Conservation (phyloP, 2,797 vertebrate species). For the Anniella stebbinsi region DNA sequence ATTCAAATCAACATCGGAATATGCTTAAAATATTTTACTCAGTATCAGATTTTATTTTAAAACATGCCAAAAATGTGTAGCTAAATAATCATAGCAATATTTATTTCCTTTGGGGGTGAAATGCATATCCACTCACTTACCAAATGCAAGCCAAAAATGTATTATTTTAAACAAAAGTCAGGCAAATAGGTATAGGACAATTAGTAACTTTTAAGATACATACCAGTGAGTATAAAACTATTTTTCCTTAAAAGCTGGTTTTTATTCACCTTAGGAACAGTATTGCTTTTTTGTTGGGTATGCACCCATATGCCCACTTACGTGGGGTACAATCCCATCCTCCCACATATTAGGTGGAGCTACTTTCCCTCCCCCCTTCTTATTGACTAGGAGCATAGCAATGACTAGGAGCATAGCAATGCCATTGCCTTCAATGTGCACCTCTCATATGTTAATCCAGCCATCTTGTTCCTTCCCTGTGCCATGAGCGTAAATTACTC, state of each 20-base stretch:
- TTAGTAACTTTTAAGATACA: constrained; percentile 46
- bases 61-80: constrained; percentile 84
- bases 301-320: too few relatives aligned
- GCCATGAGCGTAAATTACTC: not conserved
- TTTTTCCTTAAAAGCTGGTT: constrained; percentile 50
- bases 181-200: constrained; percentile 43
- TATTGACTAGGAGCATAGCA: not conserved
- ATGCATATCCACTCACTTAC: constrained; percentile 58
- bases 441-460: not conserved
- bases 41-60: constrained; percentile 80
- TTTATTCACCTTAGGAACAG: constrained; percentile 50
- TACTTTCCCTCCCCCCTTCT: not conserved
- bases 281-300: constrained; percentile 40
- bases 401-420: not conserved
- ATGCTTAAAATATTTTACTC: constrained; percentile 74
- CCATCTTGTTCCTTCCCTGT: not conserved
- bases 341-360: not conserved
- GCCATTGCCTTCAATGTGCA: not conserved
- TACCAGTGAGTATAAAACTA: constrained; percentile 35
- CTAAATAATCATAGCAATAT: constrained; percentile 75
- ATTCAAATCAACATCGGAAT: constrained; percentile 64
- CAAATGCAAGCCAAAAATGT: constrained; percentile 77
- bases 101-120: constrained; percentile 41
- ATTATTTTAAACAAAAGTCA: constrained; percentile 66
- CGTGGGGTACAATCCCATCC: too few relatives aligned